Evolutionary conservation across 2,113 vertebrate species (phyloP).

Genomic region (Stomatorhinus ivindoensis): DNA sequence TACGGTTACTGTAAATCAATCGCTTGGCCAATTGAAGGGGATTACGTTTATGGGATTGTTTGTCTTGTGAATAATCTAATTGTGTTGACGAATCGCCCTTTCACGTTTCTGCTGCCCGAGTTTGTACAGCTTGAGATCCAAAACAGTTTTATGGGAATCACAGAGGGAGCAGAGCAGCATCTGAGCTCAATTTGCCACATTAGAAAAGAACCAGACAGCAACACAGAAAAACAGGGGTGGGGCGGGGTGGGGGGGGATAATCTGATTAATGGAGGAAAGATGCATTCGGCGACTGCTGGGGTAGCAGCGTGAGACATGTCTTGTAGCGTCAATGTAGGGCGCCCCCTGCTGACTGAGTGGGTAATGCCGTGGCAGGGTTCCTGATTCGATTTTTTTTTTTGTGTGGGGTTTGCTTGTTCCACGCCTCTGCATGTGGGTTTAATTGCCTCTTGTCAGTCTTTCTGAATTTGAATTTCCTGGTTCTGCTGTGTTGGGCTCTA

Average conservation of each 20-base stretch:
- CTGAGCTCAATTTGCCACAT: constrained; percentile 59
- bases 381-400: background rate
- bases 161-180: constrained; percentile 40
- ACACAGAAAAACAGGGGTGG: constrained; percentile 53
- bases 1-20: constrained; percentile 30
- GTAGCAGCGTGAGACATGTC: background rate
- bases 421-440: background rate
- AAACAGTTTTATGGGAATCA: constrained; percentile 5
- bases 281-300: constrained; percentile 22
- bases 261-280: constrained; percentile 46
- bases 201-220: constrained; percentile 44
- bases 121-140: background rate
- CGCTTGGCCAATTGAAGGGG: constrained; percentile 34
- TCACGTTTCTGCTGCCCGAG: background rate
- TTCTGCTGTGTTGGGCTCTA: background rate
- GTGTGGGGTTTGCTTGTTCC: background rate
- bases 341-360: background rate
- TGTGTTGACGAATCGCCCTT: constrained; percentile 18
- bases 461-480: background rate
- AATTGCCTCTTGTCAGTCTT: background rate
- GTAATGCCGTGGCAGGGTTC: background rate
- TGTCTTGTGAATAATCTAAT: constrained; percentile 47
- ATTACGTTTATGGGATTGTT: constrained; percentile 39
- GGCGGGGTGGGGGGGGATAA: constrained; percentile 37
- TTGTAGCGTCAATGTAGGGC: background rate